phyloP scores from a whole-genome alignment of 2,113 vertebrate genomes.

The Alectura lathami region DNA sequence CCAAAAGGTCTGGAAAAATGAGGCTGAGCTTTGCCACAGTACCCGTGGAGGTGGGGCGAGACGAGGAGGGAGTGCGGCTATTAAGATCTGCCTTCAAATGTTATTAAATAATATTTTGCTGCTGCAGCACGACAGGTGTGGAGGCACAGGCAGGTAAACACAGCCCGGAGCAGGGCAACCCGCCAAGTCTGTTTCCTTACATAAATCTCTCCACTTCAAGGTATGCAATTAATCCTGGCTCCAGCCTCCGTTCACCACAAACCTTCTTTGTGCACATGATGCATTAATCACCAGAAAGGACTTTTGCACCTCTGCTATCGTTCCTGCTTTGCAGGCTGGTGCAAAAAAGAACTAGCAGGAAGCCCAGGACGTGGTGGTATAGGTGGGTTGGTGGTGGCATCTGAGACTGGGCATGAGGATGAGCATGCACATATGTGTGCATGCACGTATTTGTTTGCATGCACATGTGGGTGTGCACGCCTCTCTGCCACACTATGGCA shows the following conservation, averaged over 20 bases:
- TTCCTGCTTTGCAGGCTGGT: not conserved
- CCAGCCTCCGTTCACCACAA: conserved; percentile 62
- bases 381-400: not conserved
- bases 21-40: rapidly evolving
- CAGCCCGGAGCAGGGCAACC: conserved; percentile 25
- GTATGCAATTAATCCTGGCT: conserved; percentile 73
- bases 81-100: conserved; percentile 46
- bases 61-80: not conserved
- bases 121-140: conserved; percentile 62
- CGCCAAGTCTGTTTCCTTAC: conserved; percentile 70
- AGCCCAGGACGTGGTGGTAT: not conserved
- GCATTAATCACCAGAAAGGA: conserved; percentile 67
- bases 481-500: rapidly evolving
- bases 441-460: rapidly evolving
- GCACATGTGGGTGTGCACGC: not conserved
- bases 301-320: conserved; percentile 63
- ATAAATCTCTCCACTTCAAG: conserved; percentile 74
- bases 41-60: not conserved
- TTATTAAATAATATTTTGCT: conserved; percentile 58
- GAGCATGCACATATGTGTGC: rapidly evolving
- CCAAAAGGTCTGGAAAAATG: not conserved
- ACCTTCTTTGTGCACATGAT: conserved; percentile 63
- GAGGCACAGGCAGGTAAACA: conserved; percentile 60
- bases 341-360: not conserved
- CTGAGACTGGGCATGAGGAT: not conserved